Percentiles rank a stretch among this genome's conserved stretches.
These are phyloP conservation scores for Limnothrissa miodon DNA, from an alignment of 2,113 vertebrate species.

Conservation along the genomic window DNA sequence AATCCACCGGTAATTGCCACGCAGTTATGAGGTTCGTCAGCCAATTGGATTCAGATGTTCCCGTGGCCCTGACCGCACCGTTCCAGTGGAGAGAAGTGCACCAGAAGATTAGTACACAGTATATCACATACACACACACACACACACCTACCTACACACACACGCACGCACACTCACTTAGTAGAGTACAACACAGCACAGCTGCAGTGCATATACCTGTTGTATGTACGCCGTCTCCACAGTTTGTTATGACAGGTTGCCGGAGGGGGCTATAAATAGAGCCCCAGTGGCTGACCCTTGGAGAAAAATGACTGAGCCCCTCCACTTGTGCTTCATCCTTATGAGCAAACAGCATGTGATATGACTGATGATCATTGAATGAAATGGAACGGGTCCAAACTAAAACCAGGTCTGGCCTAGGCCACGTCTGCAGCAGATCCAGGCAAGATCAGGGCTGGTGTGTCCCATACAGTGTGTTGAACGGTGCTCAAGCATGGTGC, in stretches of 20 bases:
- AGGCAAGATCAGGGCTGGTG: too few species aligned
- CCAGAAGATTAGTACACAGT: background rate
- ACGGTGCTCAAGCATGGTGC: too few species aligned
- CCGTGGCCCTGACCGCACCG: background rate
- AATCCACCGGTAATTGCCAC: slow-evolving; percentile 14
- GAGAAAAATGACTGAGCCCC: too few species aligned
- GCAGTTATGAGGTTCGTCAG: slow-evolving; percentile 5
- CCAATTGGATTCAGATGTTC: slow-evolving; percentile 18
- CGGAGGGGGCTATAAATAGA: background rate
- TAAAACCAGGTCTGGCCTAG: too few species aligned
- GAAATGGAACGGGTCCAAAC: too few species aligned
- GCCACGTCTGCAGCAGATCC: too few species aligned
- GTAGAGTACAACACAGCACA: background rate
- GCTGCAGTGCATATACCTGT: background rate
- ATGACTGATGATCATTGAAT: too few species aligned
- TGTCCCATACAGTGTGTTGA: too few species aligned
- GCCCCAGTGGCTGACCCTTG: too few species aligned
- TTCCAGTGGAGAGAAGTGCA: background rate
- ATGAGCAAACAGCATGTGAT: too few species aligned
- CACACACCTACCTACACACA: background rate
- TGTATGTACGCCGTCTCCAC: background rate
- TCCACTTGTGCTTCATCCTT: too few species aligned
- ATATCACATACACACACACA: background rate
- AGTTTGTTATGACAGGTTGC: background rate
- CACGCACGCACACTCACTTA: background rate